Evolutionary conservation across 2,797 vertebrate species (phyloP).

Genomic region (Cyprinodon diabolis): DNA sequence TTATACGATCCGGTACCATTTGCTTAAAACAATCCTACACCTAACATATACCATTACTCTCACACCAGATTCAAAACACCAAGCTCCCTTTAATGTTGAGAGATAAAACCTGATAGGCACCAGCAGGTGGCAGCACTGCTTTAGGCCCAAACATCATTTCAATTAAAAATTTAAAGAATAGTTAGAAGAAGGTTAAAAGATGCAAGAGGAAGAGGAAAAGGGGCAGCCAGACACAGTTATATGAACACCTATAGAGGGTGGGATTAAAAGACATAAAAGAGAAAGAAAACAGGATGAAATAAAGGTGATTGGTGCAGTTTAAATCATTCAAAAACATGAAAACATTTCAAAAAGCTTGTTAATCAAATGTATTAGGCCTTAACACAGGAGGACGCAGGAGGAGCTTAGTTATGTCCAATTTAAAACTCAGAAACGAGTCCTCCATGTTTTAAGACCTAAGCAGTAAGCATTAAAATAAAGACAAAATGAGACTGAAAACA

Average conservation of each 20-base stretch:
- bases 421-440: constrained; percentile 10
- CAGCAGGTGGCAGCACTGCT: constrained; percentile 34
- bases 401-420: neutral
- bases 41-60: constrained; percentile 19
- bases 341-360: constrained; percentile 12
- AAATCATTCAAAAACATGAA: constrained; percentile 32
- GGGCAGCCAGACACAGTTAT: constrained; percentile 80
- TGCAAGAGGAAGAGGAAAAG: constrained; percentile 83
- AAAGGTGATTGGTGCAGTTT: constrained; percentile 36
- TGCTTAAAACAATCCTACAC: constrained; percentile 1
- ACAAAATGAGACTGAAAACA: constrained; percentile 58
- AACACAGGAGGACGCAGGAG: constrained; percentile 40
- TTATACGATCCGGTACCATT: constrained; percentile 8
- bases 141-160: constrained; percentile 10
- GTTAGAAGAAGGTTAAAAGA: constrained; percentile 76
- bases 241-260: constrained; percentile 78
- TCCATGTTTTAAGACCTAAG: constrained; percentile 36
- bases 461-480: constrained; percentile 10
- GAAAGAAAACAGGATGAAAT: constrained; percentile 59
- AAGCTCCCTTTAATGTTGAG: constrained; percentile 23
- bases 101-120: constrained; percentile 5
- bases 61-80: constrained; percentile 12
- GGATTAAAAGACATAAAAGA: constrained; percentile 55
- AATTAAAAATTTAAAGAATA: constrained; percentile 6
- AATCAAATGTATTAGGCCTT: constrained; percentile 15